A percentile compares a stretch with the other conserved stretches of the same genome.
These are phyloP conservation scores for Dryobota labecula DNA, from an alignment of 2,888 invertebrate species.

Conservation along the genomic window DNA sequence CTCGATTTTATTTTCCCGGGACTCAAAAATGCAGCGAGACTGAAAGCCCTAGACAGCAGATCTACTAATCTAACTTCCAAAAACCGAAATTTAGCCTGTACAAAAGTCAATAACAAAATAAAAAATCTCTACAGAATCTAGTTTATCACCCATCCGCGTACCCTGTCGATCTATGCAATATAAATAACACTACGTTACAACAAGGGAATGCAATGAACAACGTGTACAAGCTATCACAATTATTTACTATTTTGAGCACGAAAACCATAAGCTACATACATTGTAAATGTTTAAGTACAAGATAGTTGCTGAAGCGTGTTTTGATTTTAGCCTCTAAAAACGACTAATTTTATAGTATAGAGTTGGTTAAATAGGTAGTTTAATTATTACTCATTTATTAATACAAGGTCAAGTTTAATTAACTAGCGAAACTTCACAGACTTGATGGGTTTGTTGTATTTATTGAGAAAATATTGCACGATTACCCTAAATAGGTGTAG, in stretches of 20 bases:
- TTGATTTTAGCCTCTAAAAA: slow-evolving; percentile 10
- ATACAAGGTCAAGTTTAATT: not conserved
- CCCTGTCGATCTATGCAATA: slow-evolving; percentile 61
- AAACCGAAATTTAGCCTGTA: not conserved
- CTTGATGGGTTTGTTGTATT: too few relatives aligned
- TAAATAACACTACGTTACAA: slow-evolving; percentile 56
- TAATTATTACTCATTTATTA: not conserved
- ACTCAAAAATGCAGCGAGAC: too few relatives aligned
- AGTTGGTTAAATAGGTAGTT: not conserved
- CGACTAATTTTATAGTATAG: not conserved
- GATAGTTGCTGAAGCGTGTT: slow-evolving; percentile 13
- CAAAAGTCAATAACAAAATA: not conserved
- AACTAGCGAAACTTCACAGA: not conserved
- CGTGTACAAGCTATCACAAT: slow-evolving; percentile 68
- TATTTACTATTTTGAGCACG: slow-evolving; percentile 70
- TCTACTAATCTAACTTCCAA: not conserved
- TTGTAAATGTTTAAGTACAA: slow-evolving; percentile 48
- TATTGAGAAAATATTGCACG: too few relatives aligned
- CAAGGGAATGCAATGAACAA: slow-evolving; percentile 68
- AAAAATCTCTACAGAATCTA: slow-evolving; percentile 17
- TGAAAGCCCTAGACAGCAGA: too few relatives aligned
- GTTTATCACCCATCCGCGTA: slow-evolving; percentile 47
- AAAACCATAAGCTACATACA: slow-evolving; percentile 44
- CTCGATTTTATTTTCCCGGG: too few relatives aligned
- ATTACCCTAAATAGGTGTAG: too few relatives aligned